phyloP scores from a whole-genome alignment of 2,888 invertebrate species.

The Mystacides longicornis region DNA sequence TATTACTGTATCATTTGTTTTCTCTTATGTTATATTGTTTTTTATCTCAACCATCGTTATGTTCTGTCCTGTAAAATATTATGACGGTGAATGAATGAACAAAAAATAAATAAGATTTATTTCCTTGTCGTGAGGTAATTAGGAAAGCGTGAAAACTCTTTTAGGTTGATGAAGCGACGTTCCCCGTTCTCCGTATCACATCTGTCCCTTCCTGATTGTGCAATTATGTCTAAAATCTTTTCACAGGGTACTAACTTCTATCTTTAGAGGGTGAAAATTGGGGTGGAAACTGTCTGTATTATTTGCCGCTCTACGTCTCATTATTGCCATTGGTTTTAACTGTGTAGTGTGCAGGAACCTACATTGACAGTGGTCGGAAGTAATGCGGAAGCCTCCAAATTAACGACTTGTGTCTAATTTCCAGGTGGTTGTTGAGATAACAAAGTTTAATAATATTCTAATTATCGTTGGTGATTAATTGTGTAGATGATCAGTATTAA shows the following conservation, averaged over 20 bases:
- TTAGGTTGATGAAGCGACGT: constrained; percentile 17
- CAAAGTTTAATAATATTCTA: no score
- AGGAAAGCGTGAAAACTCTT: neutral
- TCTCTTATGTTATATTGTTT: no score
- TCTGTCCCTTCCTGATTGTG: constrained; percentile 8
- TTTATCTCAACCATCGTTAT: no score
- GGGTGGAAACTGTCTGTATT: constrained; percentile 10
- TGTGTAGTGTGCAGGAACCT: no score
- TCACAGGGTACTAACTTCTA: constrained; percentile 12
- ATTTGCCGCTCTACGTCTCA: neutral
- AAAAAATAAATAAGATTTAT: no score
- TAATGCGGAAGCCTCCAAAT: constrained; percentile 11
- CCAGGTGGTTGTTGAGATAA: neutral
- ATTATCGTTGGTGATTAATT: no score
- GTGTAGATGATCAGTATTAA: no score
- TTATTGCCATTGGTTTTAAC: neutral
- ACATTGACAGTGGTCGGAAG: no score
- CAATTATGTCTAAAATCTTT: constrained; percentile 20
- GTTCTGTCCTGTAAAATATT: no score
- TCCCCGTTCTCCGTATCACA: constrained; percentile 10
- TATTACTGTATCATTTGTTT: no score
- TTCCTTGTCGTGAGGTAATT: no score
- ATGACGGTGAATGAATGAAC: no score
- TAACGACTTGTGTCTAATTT: constrained; percentile 15
- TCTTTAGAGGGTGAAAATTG: constrained; percentile 6